phyloP scores from a whole-genome alignment of 30 jellyfish, hydroid and myxozoan species.

The Chrysaora quinquecirrha region DNA sequence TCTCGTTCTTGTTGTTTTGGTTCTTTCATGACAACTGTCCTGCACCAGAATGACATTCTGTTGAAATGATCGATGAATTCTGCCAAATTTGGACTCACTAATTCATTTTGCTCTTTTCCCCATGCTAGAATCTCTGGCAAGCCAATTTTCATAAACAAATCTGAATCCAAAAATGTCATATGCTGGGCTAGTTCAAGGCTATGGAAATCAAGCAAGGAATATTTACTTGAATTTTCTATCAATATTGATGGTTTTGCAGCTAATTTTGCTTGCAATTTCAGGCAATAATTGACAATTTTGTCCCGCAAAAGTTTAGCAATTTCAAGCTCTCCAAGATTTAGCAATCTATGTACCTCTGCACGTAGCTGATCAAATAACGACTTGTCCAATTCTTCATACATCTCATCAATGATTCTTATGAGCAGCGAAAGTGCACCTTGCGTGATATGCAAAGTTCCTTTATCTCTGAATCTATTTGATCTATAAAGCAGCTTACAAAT shows the following conservation, averaged over 20 bases:
- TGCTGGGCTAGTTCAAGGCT: constrained; percentile 95
- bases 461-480: constrained; percentile 90
- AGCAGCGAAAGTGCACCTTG: constrained; percentile 81
- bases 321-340: constrained; percentile 87
- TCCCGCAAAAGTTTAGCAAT: constrained; percentile 88
- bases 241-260: constrained; percentile 48
- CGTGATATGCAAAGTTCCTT: constrained; percentile 68
- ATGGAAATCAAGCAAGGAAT: constrained; percentile 75
- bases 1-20: constrained; percentile 95
- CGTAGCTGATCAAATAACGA: constrained; percentile 95
- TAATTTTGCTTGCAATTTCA: constrained; percentile 83
- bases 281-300: constrained; percentile 88
- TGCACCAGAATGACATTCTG: constrained; percentile 94
- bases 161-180: constrained; percentile 91
- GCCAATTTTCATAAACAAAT: constrained; percentile 88
- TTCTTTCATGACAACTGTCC: constrained; percentile 88
- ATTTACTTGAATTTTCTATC: constrained; percentile 43
- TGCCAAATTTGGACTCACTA: constrained; percentile 90
- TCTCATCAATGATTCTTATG: constrained; percentile 87
- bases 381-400: constrained; percentile 96
- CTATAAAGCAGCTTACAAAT: constrained; percentile 92
- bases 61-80: constrained; percentile 95
- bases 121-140: constrained; percentile 95
- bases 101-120: constrained; percentile 99
- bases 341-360: constrained; percentile 89